phyloP scores from a whole-genome alignment of 2,113 vertebrate species.

The Todiramphus chloris region DNA sequence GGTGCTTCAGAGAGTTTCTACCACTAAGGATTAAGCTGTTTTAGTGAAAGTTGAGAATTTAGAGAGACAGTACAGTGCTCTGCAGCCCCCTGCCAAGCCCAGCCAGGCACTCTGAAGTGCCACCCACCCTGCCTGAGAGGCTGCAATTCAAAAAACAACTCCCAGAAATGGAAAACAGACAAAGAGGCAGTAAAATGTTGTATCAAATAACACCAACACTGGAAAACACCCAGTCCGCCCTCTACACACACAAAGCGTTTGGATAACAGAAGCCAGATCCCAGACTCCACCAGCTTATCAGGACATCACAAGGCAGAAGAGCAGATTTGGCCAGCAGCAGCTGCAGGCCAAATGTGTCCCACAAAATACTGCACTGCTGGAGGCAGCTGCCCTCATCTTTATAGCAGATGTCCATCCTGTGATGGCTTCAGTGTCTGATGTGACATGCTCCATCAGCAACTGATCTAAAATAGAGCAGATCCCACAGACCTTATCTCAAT shows the following conservation, averaged over 20 bases:
- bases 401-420: constrained; percentile 32
- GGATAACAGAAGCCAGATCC: constrained; percentile 3
- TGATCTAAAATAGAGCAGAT: constrained; percentile 30
- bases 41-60: background rate
- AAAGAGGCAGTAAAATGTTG: constrained; percentile 14
- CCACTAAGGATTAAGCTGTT: background rate
- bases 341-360: constrained; percentile 46
- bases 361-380: constrained; percentile 14
- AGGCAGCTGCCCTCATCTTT: constrained; percentile 48
- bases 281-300: background rate
- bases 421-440: background rate
- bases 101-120: background rate
- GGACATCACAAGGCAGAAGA: constrained; percentile 37
- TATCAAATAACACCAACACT: background rate
- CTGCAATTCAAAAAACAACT: background rate
- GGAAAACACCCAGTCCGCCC: background rate
- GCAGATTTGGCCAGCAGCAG: constrained; percentile 12
- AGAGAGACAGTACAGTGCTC: background rate
- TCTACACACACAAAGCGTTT: background rate
- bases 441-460: background rate
- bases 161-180: constrained; percentile 5
- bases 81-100: background rate
- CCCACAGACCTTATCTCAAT: background rate
- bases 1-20: background rate
- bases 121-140: background rate